These are phyloP conservation scores for Labeo rohita DNA, from an alignment of 2,113 vertebrate species.

Conservation along the genomic window DNA sequence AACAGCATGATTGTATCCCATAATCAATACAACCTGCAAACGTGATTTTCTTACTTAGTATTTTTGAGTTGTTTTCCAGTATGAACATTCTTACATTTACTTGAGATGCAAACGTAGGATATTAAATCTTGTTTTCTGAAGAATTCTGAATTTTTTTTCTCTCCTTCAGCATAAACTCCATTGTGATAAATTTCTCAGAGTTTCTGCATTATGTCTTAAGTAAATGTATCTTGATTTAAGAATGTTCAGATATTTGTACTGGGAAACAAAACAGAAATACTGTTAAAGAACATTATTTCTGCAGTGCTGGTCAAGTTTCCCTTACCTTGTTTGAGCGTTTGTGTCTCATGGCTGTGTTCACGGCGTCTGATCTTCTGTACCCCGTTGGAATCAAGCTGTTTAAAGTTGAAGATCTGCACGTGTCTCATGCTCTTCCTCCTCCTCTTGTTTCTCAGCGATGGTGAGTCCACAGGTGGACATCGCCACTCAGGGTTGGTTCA, in stretches of 20 bases:
- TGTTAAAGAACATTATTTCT: not conserved
- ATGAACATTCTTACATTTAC: not conserved
- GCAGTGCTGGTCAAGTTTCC: not conserved
- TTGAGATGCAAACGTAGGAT: not conserved
- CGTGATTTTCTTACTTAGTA: not conserved
- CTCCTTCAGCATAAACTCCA: too few species aligned
- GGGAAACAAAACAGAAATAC: not conserved
- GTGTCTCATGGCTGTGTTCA: not conserved
- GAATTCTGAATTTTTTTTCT: too few species aligned
- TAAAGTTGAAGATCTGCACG: constrained; percentile 8
- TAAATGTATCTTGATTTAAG: not conserved
- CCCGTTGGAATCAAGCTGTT: not conserved
- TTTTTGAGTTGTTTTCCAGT: not conserved
- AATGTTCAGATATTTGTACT: not conserved
- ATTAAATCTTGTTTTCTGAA: not conserved
- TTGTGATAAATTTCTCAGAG: too few species aligned
- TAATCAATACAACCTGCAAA: not conserved
- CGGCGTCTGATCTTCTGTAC: not conserved
- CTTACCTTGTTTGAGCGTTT: not conserved
- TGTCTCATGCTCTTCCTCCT: constrained; percentile 56
- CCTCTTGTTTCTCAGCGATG: constrained; percentile 80
- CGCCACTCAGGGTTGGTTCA: constrained; percentile 99
- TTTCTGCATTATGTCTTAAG: not conserved
- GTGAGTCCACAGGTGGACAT: constrained; percentile 95
- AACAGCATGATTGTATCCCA: not conserved